Base-by-base conservation (phyloP, 2,113 vertebrate species). In the Phylloscopus whistleri region DNA sequence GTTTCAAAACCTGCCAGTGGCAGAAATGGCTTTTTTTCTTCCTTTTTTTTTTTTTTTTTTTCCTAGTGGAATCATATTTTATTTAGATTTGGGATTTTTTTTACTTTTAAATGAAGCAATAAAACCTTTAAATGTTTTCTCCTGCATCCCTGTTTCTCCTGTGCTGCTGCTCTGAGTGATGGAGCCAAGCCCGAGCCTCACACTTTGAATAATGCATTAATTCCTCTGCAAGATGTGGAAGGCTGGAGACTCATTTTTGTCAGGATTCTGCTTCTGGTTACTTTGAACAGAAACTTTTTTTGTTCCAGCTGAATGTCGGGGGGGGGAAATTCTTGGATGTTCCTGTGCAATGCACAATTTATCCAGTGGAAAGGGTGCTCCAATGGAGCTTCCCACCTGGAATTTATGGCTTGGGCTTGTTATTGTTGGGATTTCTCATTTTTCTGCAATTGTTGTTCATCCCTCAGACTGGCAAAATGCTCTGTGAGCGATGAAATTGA, bases 161-260 rank as follows among this genome's bases (percentile, higher is more conserved):
- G 41, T 2, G 41, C 87, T 76, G 41, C 33, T 53, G 26, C 72
- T 94, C 79, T 83, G 88, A 84, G 44, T 63, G 90, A 90, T 85
- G 72, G 43, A 85, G 62, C 79, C 48, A 13, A 89, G 66, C 20
- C 81, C 13, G 5, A 93, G 62, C 70, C 44, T 90, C 58, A 3
- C 49, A 18, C 70, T 79, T 75, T 90, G 88, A 95, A 89, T 93
- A 89, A 94, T 87, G 49, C 87, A 93, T 87, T 88, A 82, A 96
- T 96, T 93, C n/a, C 62, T 80, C 70, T 90, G 82, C 44, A 46
- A 82, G 78, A 48, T 5, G 4, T 49, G 81, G 8, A 79, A 87
- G 51, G 87, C 64, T 88, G 39, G 60, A 87, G 53, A 60, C 73
- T 91, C 62, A 12, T 77, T 90, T 87, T 89, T 67, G 22, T 52